Conservation (phyloP, 2,888 invertebrate species). For the Pseudoips prasinana region DNA sequence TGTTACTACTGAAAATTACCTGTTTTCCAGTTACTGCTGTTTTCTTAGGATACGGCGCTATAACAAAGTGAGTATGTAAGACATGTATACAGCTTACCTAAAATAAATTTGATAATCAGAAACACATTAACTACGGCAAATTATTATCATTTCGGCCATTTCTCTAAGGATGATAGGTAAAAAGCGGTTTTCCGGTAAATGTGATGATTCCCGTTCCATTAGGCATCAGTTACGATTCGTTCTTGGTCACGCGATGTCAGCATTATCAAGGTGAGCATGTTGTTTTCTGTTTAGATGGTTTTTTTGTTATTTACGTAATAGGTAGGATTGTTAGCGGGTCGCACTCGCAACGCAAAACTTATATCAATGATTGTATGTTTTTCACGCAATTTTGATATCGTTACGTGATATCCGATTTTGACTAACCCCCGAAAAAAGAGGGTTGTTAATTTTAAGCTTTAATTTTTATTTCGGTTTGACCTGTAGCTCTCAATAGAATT, state of each 20-base stretch:
- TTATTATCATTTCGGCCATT: conserved; percentile 57
- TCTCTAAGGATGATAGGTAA: conserved; percentile 65
- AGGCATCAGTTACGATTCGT: conserved; percentile 74
- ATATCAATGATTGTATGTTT: conserved; percentile 1
- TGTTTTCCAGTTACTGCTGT: too few species aligned
- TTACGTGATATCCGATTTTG: too few species aligned
- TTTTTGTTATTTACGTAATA: conserved; percentile 14
- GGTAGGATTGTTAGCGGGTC: conserved; percentile 11
- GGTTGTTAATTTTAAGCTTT: too few species aligned
- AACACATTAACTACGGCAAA: conserved; percentile 55
- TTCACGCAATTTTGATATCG: neutral
- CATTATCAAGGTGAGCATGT: conserved; percentile 62
- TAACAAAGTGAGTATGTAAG: too few species aligned
- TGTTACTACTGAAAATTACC: too few species aligned
- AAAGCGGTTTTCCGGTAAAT: conserved; percentile 66
- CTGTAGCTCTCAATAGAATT: too few species aligned
- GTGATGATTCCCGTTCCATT: conserved; percentile 75
- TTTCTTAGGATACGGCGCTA: too few species aligned
- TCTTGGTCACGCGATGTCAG: conserved; percentile 72
- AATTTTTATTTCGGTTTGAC: too few species aligned
- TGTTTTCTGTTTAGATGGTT: conserved; percentile 37
- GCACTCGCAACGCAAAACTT: conserved; percentile 6
- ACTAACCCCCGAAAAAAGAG: neutral
- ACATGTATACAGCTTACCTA: conserved; percentile 13
- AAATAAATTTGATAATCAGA: conserved; percentile 52